These are phyloP conservation scores for Protomyctophum bolini DNA, from an alignment of 2,113 vertebrate species.

Conservation along the genomic window DNA sequence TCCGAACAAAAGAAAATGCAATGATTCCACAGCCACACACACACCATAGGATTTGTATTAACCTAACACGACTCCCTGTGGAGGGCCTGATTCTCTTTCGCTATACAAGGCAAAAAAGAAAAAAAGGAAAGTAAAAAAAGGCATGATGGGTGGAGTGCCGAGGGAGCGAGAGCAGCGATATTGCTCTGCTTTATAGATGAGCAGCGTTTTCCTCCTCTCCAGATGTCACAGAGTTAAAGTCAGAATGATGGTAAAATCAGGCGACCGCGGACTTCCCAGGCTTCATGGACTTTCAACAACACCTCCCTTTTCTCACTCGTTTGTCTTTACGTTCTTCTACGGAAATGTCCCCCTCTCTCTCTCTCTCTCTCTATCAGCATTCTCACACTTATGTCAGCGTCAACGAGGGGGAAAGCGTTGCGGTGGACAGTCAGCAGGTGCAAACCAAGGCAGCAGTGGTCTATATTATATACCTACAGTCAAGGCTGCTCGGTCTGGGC, in stretches of 20 bases:
- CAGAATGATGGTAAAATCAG: conserved; percentile 24
- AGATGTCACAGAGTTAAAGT: conserved; percentile 47
- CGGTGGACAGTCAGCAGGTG: conserved; percentile 61
- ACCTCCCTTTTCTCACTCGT: conserved; percentile 1
- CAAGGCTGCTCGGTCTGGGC: not conserved
- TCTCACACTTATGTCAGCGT: conserved; percentile 42
- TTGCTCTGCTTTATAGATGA: conserved; percentile 37
- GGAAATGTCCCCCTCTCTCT: conserved; percentile 31
- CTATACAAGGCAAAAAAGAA: not conserved
- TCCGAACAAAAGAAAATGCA: conserved; percentile 10
- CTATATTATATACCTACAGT: not conserved
- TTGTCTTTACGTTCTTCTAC: conserved; percentile 41
- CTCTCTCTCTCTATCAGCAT: not conserved
- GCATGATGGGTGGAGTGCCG: conserved; percentile 7
- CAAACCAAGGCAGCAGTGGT: conserved; percentile 43
- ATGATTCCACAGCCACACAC: not conserved
- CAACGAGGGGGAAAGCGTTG: conserved; percentile 35
- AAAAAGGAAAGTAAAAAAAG: conserved; percentile 19
- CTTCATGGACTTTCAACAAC: conserved; percentile 16
- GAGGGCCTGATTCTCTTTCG: conserved; percentile 14
- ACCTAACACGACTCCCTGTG: conserved; percentile 30
- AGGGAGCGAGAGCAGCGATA: conserved; percentile 15
- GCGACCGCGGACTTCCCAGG: conserved; percentile 31
- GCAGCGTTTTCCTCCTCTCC: conserved; percentile 40
- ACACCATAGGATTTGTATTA: not conserved